These are phyloP conservation scores for Catostylus mosaicus DNA, from an alignment of 30 jellyfish, hydroid and myxozoan genomes.

Conservation along the genomic window DNA sequence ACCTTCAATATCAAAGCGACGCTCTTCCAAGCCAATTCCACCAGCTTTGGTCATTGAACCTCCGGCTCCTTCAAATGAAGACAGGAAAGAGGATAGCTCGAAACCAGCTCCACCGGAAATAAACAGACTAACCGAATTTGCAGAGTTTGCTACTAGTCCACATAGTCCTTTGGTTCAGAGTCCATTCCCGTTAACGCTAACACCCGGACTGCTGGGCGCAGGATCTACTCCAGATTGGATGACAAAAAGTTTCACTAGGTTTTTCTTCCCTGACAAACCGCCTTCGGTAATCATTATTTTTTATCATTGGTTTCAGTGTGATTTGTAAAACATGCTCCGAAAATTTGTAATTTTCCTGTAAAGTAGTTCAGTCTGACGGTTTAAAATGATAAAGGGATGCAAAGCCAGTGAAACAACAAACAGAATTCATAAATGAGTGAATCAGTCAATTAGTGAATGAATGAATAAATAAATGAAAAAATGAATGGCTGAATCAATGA, in stretches of 20 bases:
- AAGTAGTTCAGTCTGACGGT: too few species aligned
- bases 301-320: too few species aligned
- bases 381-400: too few species aligned
- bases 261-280: constrained; percentile 88
- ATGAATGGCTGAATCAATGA: too few species aligned
- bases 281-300: constrained; percentile 68
- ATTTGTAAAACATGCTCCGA: too few species aligned
- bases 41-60: constrained; percentile 92
- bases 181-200: constrained; percentile 88
- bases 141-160: constrained; percentile 96
- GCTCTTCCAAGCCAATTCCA: constrained; percentile 93
- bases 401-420: too few species aligned
- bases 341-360: too few species aligned
- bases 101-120: constrained; percentile 75
- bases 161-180: constrained; percentile 93
- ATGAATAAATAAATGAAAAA: too few species aligned
- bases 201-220: constrained; percentile 89
- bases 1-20: constrained; percentile 76
- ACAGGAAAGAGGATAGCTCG: constrained; percentile 54
- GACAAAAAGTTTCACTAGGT: constrained; percentile 85
- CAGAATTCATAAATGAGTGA: too few species aligned
- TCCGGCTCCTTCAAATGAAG: constrained; percentile 63
- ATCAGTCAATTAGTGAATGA: too few species aligned
- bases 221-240: constrained; percentile 88
- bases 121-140: constrained; percentile 77